phyloP scores from a whole-genome alignment of 2,113 vertebrate genomes.

The Cairina moschata region DNA sequence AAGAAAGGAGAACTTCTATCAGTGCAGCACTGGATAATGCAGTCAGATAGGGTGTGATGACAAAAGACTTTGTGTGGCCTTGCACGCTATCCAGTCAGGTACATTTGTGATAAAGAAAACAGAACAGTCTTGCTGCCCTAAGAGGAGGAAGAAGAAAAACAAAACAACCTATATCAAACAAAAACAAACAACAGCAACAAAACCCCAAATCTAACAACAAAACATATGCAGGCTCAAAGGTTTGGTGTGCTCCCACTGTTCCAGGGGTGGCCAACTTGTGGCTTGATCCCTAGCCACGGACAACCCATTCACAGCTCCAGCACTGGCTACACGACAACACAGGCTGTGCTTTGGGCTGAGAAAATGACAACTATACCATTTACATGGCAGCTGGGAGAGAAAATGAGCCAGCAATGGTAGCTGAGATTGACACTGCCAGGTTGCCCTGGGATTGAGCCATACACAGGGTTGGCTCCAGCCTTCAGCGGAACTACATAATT shows the following conservation, averaged over 20 bases:
- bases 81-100: background rate
- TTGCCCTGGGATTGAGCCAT: background rate
- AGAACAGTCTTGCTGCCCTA: background rate
- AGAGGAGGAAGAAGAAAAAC: background rate
- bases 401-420: constrained; percentile 4
- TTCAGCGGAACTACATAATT: constrained; percentile 33
- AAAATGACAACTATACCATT: background rate
- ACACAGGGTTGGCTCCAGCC: background rate
- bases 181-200: background rate
- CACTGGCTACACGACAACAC: rapidly evolving
- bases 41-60: constrained; percentile 34
- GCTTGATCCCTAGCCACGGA: rapidly evolving
- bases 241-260: background rate
- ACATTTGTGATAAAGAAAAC: background rate
- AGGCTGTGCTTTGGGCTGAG: background rate
- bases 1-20: background rate
- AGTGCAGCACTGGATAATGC: background rate
- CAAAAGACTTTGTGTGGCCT: constrained; percentile 39
- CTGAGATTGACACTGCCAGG: constrained; percentile 55
- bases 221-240: background rate
- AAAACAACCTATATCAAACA: background rate
- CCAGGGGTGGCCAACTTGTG: background rate
- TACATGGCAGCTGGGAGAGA: background rate
- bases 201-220: background rate
- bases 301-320: background rate